These are phyloP conservation scores for Sphinx pinastri DNA, from an alignment of 2,888 invertebrate species.

Conservation along the genomic window DNA sequence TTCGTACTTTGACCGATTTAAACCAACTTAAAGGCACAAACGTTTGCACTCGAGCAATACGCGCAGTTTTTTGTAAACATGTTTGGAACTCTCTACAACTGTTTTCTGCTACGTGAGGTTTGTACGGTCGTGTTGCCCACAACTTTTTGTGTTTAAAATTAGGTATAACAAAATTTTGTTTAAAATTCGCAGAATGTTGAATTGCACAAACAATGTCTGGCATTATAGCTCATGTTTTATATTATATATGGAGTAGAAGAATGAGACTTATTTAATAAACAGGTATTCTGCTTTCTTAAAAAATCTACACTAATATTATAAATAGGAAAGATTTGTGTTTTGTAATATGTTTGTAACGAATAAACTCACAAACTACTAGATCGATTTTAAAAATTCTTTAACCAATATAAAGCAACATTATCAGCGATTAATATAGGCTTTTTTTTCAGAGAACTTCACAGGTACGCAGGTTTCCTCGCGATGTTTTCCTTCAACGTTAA, in stretches of 20 bases:
- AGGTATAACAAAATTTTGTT: conserved; percentile 28
- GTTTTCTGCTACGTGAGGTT: conserved; percentile 26
- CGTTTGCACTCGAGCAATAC: conserved; percentile 1
- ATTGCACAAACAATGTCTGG: conserved; percentile 29
- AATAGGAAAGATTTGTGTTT: too few species aligned
- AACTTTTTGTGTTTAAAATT: conserved; percentile 14
- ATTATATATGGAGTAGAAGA: not conserved
- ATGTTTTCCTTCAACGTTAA: too few species aligned
- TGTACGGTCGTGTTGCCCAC: conserved; percentile 17
- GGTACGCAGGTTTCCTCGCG: too few species aligned
- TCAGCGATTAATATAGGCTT: too few species aligned
- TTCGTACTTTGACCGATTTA: not conserved
- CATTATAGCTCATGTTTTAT: not conserved
- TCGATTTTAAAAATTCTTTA: too few species aligned
- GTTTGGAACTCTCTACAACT: conserved; percentile 25
- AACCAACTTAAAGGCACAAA: not conserved
- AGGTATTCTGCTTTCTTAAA: not conserved
- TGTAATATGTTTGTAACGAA: too few species aligned
- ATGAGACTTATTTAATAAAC: not conserved
- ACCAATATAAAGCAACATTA: too few species aligned
- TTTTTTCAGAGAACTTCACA: too few species aligned
- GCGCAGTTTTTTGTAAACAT: conserved; percentile 26
- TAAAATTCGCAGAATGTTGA: conserved; percentile 33
- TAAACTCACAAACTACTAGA: too few species aligned
- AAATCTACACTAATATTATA: too few species aligned